Conservation (phyloP, 1,140 invertebrate species). For the Zaprionus lachaisei region DNA sequence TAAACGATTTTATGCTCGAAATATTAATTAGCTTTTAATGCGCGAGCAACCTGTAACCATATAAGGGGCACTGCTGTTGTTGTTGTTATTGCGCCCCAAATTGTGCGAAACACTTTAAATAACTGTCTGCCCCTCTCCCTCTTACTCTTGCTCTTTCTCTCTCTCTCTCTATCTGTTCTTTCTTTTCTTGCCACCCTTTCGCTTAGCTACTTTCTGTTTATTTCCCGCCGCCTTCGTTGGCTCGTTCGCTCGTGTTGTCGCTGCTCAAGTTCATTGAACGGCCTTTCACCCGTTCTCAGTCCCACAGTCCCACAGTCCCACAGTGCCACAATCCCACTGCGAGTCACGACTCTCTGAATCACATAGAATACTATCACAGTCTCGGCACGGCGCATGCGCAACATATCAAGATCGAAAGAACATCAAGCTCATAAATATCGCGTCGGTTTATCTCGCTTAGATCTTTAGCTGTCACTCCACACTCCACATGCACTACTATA, state of each 20-base stretch:
- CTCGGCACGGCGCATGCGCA: conserved; percentile 24
- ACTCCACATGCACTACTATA: background rate
- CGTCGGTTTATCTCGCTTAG: background rate
- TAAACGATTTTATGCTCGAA: conserved; percentile 67
- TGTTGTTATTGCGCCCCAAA: conserved; percentile 18
- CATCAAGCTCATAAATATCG: conserved; percentile 1
- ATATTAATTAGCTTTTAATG: conserved; percentile 71
- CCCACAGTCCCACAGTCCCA: too few species aligned
- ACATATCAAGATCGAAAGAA: conserved; percentile 1
- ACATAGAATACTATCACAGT: background rate
- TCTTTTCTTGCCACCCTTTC: background rate
- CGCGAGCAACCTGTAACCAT: conserved; percentile 25
- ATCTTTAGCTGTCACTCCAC: background rate
- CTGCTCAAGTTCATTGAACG: conserved; percentile 63
- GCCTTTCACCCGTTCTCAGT: conserved; percentile 56
- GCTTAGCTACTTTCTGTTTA: conserved; percentile 6
- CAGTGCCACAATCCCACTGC: background rate
- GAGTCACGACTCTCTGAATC: conserved; percentile 24
- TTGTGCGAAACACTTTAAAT: conserved; percentile 36
- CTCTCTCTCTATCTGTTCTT: background rate
- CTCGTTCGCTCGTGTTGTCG: background rate
- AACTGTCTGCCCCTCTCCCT: background rate
- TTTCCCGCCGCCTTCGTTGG: background rate
- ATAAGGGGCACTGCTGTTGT: conserved; percentile 5
- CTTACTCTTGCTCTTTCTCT: background rate